phyloP scores from a whole-genome alignment of 2,113 vertebrate genomes.

The Anhinga rufa region DNA sequence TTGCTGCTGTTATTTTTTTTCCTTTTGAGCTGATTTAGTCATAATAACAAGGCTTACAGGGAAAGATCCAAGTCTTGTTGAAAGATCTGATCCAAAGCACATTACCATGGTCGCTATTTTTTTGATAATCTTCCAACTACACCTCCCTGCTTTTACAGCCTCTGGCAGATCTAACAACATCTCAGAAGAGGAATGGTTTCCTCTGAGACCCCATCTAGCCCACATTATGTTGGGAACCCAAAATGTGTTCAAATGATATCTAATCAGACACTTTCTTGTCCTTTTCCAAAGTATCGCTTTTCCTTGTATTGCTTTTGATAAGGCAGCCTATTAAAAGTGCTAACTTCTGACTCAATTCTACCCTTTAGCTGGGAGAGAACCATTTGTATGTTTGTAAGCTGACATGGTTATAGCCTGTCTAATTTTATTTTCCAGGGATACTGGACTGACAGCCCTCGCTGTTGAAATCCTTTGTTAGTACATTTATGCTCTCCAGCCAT shows the following conservation, averaged over 20 bases:
- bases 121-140: neutral
- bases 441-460: neutral
- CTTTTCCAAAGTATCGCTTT: neutral
- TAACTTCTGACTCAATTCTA: neutral
- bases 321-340: neutral
- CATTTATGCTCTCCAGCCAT: neutral
- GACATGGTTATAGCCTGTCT: neutral
- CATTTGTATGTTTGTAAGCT: neutral
- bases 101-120: conserved; percentile 11
- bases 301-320: neutral
- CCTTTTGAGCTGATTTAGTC: neutral
- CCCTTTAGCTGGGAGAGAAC: neutral
- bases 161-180: neutral
- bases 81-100: conserved; percentile 12
- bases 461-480: neutral
- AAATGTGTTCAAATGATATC: neutral
- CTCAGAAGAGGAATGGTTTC: neutral
- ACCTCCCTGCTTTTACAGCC: neutral
- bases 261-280: neutral
- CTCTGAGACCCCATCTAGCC: neutral
- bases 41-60: neutral
- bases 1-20: neutral
- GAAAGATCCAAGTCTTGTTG: conserved; percentile 11
- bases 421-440: neutral
- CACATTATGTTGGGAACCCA: neutral